A percentile compares a stretch with the other conserved stretches of the same genome.
Evolutionary conservation across 2,113 vertebrate species (phyloP).

Genomic region (Ceyx margarethae): DNA sequence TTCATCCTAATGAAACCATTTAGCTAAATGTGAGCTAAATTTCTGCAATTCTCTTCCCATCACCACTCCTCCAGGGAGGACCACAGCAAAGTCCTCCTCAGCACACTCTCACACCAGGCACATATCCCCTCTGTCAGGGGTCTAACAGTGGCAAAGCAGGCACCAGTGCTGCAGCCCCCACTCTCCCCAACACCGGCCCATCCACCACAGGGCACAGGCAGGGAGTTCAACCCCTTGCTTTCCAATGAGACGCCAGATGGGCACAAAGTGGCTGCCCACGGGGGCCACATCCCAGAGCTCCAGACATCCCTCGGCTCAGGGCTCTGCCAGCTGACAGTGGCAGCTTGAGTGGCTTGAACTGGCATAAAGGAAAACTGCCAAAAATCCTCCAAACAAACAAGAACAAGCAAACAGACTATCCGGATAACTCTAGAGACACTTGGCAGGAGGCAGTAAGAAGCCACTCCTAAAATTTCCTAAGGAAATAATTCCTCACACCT

Average conservation of each 20-base stretch:
- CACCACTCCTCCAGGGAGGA: not conserved
- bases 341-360: constrained; percentile 46
- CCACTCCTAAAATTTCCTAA: not conserved
- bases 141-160: not conserved
- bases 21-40: not conserved
- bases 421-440: not conserved
- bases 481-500: constrained; percentile 40
- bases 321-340: constrained; percentile 25
- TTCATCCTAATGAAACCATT: not conserved
- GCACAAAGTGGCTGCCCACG: not conserved
- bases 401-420: not conserved
- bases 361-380: constrained; percentile 49
- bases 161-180: not conserved
- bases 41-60: not conserved
- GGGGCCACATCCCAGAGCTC: not conserved
- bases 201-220: fast-evolving
- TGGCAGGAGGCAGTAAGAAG: not conserved
- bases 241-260: not conserved
- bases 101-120: not conserved
- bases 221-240: not conserved
- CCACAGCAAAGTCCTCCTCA: fast-evolving
- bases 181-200: fast-evolving
- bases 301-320: not conserved
- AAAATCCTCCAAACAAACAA: constrained; percentile 44
- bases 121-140: fast-evolving